Base-by-base conservation (phyloP, 2,888 invertebrate species). In the Drosophila hamatofila region DNA sequence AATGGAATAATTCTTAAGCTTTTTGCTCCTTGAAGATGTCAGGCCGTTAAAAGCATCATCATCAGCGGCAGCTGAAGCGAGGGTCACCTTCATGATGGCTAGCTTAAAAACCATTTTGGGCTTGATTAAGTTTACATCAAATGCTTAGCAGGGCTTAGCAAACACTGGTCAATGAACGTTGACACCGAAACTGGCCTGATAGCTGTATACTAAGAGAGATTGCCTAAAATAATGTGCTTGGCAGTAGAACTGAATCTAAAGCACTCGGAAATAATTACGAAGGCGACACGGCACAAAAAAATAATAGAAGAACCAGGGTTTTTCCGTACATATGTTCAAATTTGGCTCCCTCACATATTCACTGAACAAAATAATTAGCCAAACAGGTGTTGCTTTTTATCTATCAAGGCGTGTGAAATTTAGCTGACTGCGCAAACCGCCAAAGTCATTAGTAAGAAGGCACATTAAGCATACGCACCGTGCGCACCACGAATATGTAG, bases 321-420 rank as follows among this genome's bases (percentile, higher is more conserved):
- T 63, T 65, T 60, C n/a, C 60, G 66, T 52, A 35, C 54, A 35
- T 58, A 51, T 61, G 81, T 64, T 79, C 57, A 68, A 70, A 73
- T 42, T 65, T 52, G 49, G 23, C 59, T 49, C 41, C 27, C 49
- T 49, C 54, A 9, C 62, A 59, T 62, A 71, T 83, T 83, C 85
- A 85, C 54, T 83, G 83, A 88, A 85, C 85, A 74, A 87, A 74
- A 85, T 87, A 85, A 85, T 88, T 81, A 80, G 72, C 68, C 68
- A 67, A 64, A 58, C 66, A 72, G 64, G 62, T 72, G 54, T 57
- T 35, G 41, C 25, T 46, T 44, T 61, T 37, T 35, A 78, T 64
- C 58, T 63, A 62, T 65, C 55, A 46, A 25, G 46, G 52, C 41
- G 49, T 54, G 52, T 64, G 51, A 56, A 52, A n/a, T n/a, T n/a